Base-by-base conservation (phyloP, 2,888 invertebrate species). In the Leptothorax acervorum region DNA sequence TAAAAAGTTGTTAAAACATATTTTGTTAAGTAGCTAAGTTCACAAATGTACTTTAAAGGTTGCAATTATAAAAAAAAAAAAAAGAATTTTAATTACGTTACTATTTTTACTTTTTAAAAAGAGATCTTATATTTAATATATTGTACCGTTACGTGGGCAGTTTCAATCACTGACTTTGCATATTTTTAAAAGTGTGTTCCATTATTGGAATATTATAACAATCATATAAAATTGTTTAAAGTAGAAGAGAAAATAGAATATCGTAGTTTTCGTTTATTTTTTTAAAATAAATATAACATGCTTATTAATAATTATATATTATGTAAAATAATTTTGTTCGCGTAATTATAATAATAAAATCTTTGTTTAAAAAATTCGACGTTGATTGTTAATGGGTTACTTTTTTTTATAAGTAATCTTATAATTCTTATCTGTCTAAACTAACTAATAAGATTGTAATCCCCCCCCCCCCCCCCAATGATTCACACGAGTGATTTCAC, bases 21-120 rank as follows among this genome's bases (percentile, higher is more conserved):
- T 31, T 60, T 74, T 45, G 31, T 76, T n/a, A 68, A 55, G 31
- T 31, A 15, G 42, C 76, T 31, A 78, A 42, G 1, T 78, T 78
- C 76, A 78, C 70, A n/a, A 55, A 28, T 12, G 12, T 70, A 9
- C 31, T 55, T 63, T 48, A 3, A 73, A 73, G 11, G 28, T 42
- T 45, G 28, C 18, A 73, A n/a, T 42, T 73, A 65, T 48, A 35
- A 15, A 45, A 45, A 28, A 31, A 35, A 15, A 45, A 45, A 28
- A 31, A 45, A 62, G n/a, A 48, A 65, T 65, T 63, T 65, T 62
- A 31, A 12, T 62, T 55, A 0, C 11, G 8, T 39, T 51, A 39
- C n/a, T 23, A 65, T n/a, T 12, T 48, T 75, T 35, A 28, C 31
- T 48, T 57, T 75, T 12, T 23, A 18, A 42, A 55, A 12, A 28